Evolutionary conservation across 2,888 invertebrate species (phyloP), one percentile per base, ranked within the genome.

Genomic region (Noctua pronuba): DNA sequence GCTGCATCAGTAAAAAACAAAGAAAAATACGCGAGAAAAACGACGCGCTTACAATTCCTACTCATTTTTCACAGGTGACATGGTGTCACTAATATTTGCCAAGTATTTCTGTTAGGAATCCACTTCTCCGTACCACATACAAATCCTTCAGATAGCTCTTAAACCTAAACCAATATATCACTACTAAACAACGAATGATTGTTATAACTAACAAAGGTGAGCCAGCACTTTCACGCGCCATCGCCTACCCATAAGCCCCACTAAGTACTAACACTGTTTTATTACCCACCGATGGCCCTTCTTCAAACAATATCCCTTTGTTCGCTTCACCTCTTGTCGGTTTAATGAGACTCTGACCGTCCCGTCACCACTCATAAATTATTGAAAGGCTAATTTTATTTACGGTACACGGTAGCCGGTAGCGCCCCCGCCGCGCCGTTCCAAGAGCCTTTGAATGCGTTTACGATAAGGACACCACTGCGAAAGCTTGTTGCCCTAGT

Each of bases 301-400:
- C 86, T 86, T 87, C 88, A 89, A 91, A 93, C 91, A 93, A 93
- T 92, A 91, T 89, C 88, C 90, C 90, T 93, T 93, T 93, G 93
- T 93, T 89, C 89, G 76, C 81, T 76, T 87, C 88, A 76, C 88
- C 87, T 82, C 86, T 89, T 88, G 86, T 83, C 85, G 80, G 88
- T 90, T 91, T 91, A 92, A 92, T 90, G 91, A 91, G 88, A 86
- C 85, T 86, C 81, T 86, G 85, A 85, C 86, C 87, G 86, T 68
- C 77, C 86, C 84, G 84, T 84, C 88, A 87, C 83, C 88, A 86
- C 85, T 90, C 89, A 89, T 92, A 88, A 90, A 91, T 91, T 89
- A 89, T 90, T 90, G 85, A 87, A 89, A 84, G 71, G 76, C 88
- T 84, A 83, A 88, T 88, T 83, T 88, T 86, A 86, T 89, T 82